These are phyloP conservation scores for Agonopterix subpropinquella DNA, from an alignment of 2,888 invertebrate genomes.

Conservation along the genomic window DNA sequence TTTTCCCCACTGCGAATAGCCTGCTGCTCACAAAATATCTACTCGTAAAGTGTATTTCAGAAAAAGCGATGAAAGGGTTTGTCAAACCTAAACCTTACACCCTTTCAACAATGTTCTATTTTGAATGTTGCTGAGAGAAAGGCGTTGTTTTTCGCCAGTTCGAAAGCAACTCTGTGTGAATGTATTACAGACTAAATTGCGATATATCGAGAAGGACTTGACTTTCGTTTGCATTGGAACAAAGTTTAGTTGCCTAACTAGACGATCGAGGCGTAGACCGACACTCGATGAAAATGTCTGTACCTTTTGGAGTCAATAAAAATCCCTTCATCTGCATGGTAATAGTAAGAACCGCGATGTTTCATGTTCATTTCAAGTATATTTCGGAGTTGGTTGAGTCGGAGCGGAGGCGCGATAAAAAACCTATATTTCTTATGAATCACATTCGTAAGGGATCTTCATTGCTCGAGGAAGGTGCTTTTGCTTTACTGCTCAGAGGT, in stretches of 20 bases:
- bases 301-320: conserved; percentile 24
- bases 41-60: too few relatives aligned
- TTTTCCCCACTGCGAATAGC: too few relatives aligned
- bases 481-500: conserved; percentile 5
- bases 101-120: too few relatives aligned
- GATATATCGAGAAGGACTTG: too few relatives aligned
- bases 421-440: conserved; percentile 7
- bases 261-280: conserved; percentile 41
- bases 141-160: too few relatives aligned
- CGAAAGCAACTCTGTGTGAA: too few relatives aligned
- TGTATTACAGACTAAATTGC: too few relatives aligned
- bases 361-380: conserved; percentile 13
- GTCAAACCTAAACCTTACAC: too few relatives aligned
- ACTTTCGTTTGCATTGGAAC: too few relatives aligned
- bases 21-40: too few relatives aligned
- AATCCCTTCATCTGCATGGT: conserved; percentile 34
- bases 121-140: too few relatives aligned
- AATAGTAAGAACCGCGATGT: conserved; percentile 20
- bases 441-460: conserved; percentile 7
- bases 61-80: too few relatives aligned
- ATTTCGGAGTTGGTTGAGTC: conserved; percentile 8
- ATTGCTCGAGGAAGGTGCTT: conserved; percentile 8
- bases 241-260: not conserved
- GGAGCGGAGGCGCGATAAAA: conserved; percentile 6
- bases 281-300: conserved; percentile 40